A percentile compares a stretch with the other conserved stretches of the same genome.
These are phyloP conservation scores for Albula glossodonta DNA, from an alignment of 2,113 vertebrate genomes.

Conservation along the genomic window DNA sequence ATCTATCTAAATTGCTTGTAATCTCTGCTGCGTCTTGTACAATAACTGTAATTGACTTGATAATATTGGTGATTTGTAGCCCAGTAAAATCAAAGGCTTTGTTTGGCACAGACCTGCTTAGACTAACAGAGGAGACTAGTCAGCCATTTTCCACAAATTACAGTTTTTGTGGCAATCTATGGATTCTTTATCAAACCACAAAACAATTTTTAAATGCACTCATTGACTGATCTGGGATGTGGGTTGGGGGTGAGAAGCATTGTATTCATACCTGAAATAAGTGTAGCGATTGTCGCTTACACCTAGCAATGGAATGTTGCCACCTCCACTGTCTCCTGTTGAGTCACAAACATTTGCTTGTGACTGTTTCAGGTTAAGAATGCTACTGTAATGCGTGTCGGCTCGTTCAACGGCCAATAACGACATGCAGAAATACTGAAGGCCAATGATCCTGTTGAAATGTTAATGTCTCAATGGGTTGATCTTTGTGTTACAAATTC, in stretches of 20 bases:
- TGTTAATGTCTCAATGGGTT: neutral
- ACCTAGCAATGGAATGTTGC: constrained; percentile 72
- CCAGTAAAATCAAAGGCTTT: neutral
- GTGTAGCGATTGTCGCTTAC: constrained; percentile 56
- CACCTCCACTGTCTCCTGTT: constrained; percentile 57
- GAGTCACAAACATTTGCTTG: constrained; percentile 67
- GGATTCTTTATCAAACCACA: neutral
- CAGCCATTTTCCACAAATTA: no score
- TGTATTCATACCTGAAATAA: constrained; percentile 45
- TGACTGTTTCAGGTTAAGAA: constrained; percentile 76
- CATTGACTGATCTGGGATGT: neutral
- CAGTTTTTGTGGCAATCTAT: no score
- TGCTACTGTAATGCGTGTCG: constrained; percentile 53
- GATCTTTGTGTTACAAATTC: no score
- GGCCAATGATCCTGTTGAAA: neutral
- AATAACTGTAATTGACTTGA: neutral
- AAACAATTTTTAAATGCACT: neutral
- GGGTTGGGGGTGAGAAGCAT: constrained; percentile 39
- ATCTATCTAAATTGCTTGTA: neutral
- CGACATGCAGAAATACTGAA: constrained; percentile 30
- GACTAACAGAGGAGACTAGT: neutral
- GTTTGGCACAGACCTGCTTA: neutral
- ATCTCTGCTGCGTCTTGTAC: neutral
- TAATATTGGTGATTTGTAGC: neutral
- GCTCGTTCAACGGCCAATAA: constrained; percentile 48